Base-by-base conservation (phyloP, 2,797 vertebrate genomes). In the Loriculus beryllinus region DNA sequence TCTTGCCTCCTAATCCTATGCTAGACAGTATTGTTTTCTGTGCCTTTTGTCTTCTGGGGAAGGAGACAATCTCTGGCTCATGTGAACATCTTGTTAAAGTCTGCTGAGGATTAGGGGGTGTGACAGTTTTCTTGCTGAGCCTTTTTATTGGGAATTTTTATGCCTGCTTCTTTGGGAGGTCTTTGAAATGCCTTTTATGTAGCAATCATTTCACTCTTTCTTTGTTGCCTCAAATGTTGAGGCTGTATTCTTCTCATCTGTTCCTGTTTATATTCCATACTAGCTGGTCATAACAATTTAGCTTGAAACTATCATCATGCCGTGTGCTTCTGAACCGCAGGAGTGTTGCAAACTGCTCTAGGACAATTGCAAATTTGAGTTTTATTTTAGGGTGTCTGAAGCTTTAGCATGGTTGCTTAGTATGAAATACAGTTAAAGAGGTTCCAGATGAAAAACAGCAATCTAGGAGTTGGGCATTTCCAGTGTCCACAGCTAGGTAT, bases 121-220 rank as follows among this genome's bases (percentile, higher is more conserved):
- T 93, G 95, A 96, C 95, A 92, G 65, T 97, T 96, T 97, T 95
- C 95, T 97, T 92, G 89, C 92, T 92, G 93, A 97, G 90, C 88
- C 91, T 96, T 97, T 97, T 97, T 96, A 97, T 92, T 95, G 93
- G 95, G 90, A 78, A 86, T 96, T 97, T 97, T 98, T 97, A 92
- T 95, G 83, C 94, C 88, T 94, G 52, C 85, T 97, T 97, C 93
- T 96, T 91, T 97, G 95, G 92, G 95, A 97, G 96, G 93, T 96
- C 95, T 98, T 97, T 98, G 96, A 97, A 97, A 97, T 86, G 77
- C 96, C 96, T 95, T 96, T 96, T 96, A 78, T 95, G 95, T 94
- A 97, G 95, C 82, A 93, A 96, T 90, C 86, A 95, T 95, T 97
- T 97, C 96, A 89, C 86, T 95, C 87, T 96, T 94, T 89, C 96